Base-by-base conservation (phyloP, 1,140 invertebrate genomes). In the Conus ventricosus region DNA sequence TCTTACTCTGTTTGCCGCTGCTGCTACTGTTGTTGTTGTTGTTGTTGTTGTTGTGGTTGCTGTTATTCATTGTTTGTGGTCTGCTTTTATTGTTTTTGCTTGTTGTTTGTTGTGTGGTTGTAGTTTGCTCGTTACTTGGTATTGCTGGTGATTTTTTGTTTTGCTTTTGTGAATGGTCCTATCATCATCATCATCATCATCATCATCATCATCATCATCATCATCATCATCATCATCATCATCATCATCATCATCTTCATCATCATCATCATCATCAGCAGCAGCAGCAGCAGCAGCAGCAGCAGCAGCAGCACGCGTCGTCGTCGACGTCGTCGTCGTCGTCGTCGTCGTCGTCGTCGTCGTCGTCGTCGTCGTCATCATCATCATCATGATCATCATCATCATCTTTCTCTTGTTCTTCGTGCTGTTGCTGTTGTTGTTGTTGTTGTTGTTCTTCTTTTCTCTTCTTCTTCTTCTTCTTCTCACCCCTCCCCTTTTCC, bases 151-250 rank as follows among this genome's bases (percentile, higher is more conserved):
- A n/a, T 51, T 39, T 82, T 51, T 39, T 82, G 23, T 39, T 82
- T 82, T 1, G 23, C 4, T 39, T 82, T 51, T 39, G 23, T 51
- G 17, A n/a, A n/a, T 39, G 17, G 23, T 39, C 27, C 51, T 1
- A 2, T 51, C 51, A n/a, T 82, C 81, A n/a, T 82, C 81, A n/a
- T 82, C 81, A n/a, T 82, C 81, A n/a, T 82, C 81, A n/a, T 82
- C 81, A n/a, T 82, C 81, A n/a, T 82, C 51, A 20, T 82, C 51
- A 20, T 82, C 51, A 20, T 82, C 51, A 20, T 82, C 51, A 20
- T 51, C 81, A n/a, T 82, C 81, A n/a, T 82, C 81, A n/a, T 82
- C 81, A n/a, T 82, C 81, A n/a, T 82, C 81, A n/a, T 82, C 81
- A n/a, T 82, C 81, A 2, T 23, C 81, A 2, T 23, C 81, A 23